Evolutionary conservation across 2,113 vertebrate species (phyloP), one percentile per base, ranked within the genome.

Genomic region (Corythoichthys intestinalis): DNA sequence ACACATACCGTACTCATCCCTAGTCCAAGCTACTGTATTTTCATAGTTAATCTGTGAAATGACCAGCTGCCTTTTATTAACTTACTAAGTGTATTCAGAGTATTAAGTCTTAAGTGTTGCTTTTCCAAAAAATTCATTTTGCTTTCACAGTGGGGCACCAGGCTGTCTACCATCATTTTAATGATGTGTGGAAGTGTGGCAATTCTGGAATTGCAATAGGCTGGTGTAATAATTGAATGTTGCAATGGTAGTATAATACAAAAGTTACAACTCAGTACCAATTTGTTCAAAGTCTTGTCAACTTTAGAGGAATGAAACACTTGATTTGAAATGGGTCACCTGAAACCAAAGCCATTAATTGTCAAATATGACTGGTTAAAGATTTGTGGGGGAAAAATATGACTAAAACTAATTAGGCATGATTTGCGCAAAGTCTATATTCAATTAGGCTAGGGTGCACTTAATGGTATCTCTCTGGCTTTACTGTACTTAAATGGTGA

Each of bases 131-230:
- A 61, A 10, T 58, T 1, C 12, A 38, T 12, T 58, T 47, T 68
- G 54, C 4, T 0, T 46, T 46, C 34, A 58, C 44, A 54, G 11
- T 54, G 20, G 39, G 58, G 41, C 47, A 72, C 12, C 9, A 62
- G 15, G 15, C 46, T 38, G 67, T 61, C 48, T 13, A 49, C 54
- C 9, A 20, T 37, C 72, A 35, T 70, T 64, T 70, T 44, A 66
- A 56, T 10, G 49, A 59, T 34, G 49, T 71, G 61, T 60, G 46
- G 34, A 72, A 54, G 12, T 39, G 15, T 37, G 4, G 17, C 35
- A 35, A 13, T 37, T 38, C 6, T 10, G 38, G 64, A 28, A 39
- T 66, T 34, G 28, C 7, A 9, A 9, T 11, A 46, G 9, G 10
- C 5, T 20, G 41, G 2, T 41, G 17, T 3, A 50, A 49, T 37